Percentiles rank a stretch among this genome's conserved stretches.
These are phyloP conservation scores for Gracilinanus agilis DNA, from an alignment of 2,113 vertebrate genomes.

Conservation along the genomic window DNA sequence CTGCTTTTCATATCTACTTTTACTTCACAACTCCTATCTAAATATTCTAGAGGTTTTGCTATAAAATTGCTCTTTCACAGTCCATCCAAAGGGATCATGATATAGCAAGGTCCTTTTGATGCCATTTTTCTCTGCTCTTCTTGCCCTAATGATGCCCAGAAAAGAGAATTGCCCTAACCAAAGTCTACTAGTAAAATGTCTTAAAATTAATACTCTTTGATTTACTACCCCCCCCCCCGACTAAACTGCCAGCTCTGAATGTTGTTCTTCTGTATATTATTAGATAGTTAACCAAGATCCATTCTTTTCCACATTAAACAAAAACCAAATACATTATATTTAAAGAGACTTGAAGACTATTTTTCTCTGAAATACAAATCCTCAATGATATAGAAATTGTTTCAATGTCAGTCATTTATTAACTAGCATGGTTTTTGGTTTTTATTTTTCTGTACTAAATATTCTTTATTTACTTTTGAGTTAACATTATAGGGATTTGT, in stretches of 20 bases:
- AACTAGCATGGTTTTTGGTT: background rate
- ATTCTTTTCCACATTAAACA: too few species aligned
- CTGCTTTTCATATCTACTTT: slow-evolving; percentile 38
- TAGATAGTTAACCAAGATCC: background rate
- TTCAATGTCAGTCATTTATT: background rate
- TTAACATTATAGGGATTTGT: background rate
- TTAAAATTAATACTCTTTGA: background rate
- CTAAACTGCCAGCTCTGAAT: background rate
- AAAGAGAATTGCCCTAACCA: fast-evolving
- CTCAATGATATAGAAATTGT: background rate
- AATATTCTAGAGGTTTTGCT: background rate
- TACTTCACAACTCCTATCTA: background rate
- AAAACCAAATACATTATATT: background rate
- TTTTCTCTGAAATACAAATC: background rate
- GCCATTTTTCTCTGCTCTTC: background rate
- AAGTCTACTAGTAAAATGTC: background rate
- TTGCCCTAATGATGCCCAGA: background rate
- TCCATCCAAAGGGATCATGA: background rate
- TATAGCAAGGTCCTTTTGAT: fast-evolving
- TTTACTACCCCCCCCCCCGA: too few species aligned
- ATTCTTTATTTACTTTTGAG: background rate
- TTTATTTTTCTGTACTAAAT: background rate
- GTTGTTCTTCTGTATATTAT: background rate
- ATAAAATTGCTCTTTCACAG: fast-evolving
- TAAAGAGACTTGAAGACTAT: background rate